Evolutionary conservation across 2,797 vertebrate species (phyloP).

Genomic region (Danio albolineatus): DNA sequence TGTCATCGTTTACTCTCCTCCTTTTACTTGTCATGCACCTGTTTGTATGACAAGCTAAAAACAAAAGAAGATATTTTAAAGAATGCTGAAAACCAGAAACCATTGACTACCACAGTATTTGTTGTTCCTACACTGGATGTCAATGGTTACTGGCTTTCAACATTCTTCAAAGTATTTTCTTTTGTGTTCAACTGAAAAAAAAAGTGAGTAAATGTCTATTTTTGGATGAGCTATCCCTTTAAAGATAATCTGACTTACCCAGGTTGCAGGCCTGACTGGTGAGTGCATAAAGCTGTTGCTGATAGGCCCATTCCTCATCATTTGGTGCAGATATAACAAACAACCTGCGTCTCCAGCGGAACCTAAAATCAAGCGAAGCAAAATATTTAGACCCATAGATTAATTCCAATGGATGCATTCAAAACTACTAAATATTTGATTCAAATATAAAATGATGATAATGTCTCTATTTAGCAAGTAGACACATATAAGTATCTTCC

Average conservation of each 20-base stretch:
- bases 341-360: constrained; percentile 95
- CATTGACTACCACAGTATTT: too few species aligned
- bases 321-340: constrained; percentile 95
- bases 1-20: too few species aligned
- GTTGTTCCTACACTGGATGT: too few species aligned
- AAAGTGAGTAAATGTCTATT: too few species aligned
- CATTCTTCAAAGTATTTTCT: too few species aligned
- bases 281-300: constrained; percentile 94
- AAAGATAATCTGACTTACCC: constrained; percentile 80
- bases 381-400: neutral
- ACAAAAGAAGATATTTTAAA: too few species aligned
- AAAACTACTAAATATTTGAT: neutral
- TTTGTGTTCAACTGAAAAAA: too few species aligned
- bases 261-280: constrained; percentile 97
- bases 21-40: too few species aligned
- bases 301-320: constrained; percentile 98
- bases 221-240: too few species aligned
- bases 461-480: neutral
- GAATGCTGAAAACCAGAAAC: too few species aligned
- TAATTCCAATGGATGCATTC: neutral
- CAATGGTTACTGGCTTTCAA: too few species aligned
- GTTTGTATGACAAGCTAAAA: too few species aligned
- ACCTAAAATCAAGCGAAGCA: constrained; percentile 78
- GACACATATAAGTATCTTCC: neutral
- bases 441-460: neutral